A percentile compares a stretch with the other conserved stretches of the same genome.
These are phyloP conservation scores for Lindbergichthys nudifrons DNA, from an alignment of 2,797 vertebrate species.

Conservation along the genomic window DNA sequence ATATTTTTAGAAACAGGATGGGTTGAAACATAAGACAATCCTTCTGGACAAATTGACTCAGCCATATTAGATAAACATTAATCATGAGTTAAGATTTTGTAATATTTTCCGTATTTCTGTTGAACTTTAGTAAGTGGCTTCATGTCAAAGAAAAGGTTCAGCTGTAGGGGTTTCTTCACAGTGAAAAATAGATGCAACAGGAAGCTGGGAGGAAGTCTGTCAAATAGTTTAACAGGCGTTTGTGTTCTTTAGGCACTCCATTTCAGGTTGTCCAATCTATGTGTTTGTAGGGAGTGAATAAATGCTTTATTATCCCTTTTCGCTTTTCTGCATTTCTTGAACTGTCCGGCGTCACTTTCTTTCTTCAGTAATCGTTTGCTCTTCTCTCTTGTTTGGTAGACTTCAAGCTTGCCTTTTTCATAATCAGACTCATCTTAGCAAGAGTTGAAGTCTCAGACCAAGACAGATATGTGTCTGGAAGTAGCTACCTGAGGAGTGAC, in stretches of 20 bases:
- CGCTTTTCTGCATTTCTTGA: constrained; percentile 18
- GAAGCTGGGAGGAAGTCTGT: background rate
- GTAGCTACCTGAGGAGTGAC: constrained; percentile 71
- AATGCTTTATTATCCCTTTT: constrained; percentile 7
- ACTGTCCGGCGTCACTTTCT: constrained; percentile 10
- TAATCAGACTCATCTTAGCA: constrained; percentile 45
- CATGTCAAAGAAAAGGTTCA: background rate
- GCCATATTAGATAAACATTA: background rate
- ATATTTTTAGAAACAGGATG: constrained; percentile 19
- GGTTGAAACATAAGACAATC: constrained; percentile 3
- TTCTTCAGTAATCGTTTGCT: constrained; percentile 26
- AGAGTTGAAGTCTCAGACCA: constrained; percentile 39
- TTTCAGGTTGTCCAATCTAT: constrained; percentile 18
- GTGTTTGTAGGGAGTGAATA: background rate
- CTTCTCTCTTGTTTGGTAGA: constrained; percentile 25
- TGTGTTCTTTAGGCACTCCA: constrained; percentile 23
- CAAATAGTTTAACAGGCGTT: constrained; percentile 3
- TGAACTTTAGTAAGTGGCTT: background rate
- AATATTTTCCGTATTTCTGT: background rate
- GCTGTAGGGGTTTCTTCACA: background rate
- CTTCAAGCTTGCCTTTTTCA: constrained; percentile 42
- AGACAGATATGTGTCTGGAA: constrained; percentile 43
- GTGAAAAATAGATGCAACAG: constrained; percentile 20
- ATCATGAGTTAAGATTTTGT: background rate
- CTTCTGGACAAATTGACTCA: background rate